A percentile compares a stretch with the other conserved stretches of the same genome.
Evolutionary conservation across 2,888 invertebrate genomes (phyloP).

Genomic region (Drosophila subquinaria): DNA sequence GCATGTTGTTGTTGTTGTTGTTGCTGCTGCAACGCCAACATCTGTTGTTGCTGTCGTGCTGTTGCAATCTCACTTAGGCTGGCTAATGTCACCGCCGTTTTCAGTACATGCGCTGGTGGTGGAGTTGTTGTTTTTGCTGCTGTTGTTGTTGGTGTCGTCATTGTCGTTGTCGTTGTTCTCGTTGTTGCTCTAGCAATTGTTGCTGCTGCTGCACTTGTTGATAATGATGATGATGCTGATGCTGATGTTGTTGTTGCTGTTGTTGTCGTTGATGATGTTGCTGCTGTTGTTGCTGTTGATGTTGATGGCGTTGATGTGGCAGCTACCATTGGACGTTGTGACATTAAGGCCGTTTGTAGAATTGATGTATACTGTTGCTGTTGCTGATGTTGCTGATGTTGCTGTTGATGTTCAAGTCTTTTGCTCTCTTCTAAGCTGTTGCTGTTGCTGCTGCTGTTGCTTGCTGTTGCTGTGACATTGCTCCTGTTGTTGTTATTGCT

Average conservation of each 20-base stretch:
- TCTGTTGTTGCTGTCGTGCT: conserved; percentile 73
- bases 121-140: conserved; percentile 63
- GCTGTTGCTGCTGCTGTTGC: conserved; percentile 38
- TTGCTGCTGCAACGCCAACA: conserved; percentile 41
- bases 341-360: conserved; percentile 85
- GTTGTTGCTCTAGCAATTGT: conserved; percentile 48
- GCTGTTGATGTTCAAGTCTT: conserved; percentile 79
- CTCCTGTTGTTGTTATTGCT: conserved; percentile 40
- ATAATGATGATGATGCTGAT: conserved; percentile 57
- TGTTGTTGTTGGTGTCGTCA: conserved; percentile 59
- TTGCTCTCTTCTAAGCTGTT: conserved; percentile 75
- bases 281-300: conserved; percentile 48
- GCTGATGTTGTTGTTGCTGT: conserved; percentile 22
- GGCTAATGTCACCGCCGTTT: conserved; percentile 82
- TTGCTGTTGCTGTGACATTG: conserved; percentile 24
- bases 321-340: conserved; percentile 79
- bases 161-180: conserved; percentile 45
- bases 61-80: conserved; percentile 82
- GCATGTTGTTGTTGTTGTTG: conserved; percentile 62
- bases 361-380: conserved; percentile 83
- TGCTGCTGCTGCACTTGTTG: conserved; percentile 59
- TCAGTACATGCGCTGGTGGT: conserved; percentile 79
- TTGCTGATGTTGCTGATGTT: conserved; percentile 65
- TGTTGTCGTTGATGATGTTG: conserved; percentile 52
- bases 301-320: conserved; percentile 54